Evolutionary conservation across 2,888 invertebrate genomes (phyloP).

Genomic region (Hydroisotoma schaefferi): DNA sequence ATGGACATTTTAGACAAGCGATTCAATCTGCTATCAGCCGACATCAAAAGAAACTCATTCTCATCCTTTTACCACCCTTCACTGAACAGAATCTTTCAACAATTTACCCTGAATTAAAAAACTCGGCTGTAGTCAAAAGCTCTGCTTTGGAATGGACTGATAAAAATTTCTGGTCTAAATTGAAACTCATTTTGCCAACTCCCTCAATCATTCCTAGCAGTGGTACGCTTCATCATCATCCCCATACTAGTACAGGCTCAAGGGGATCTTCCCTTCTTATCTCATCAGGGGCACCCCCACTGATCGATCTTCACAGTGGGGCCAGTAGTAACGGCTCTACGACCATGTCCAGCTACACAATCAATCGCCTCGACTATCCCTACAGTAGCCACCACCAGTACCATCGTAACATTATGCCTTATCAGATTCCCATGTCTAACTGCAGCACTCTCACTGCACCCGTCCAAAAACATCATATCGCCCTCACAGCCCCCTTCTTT

Average conservation of each 20-base stretch:
- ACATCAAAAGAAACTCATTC: constrained; percentile 61
- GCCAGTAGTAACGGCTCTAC: not conserved
- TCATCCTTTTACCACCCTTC: constrained; percentile 55
- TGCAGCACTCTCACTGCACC: constrained; percentile 18
- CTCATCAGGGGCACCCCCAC: constrained; percentile 15
- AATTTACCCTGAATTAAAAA: constrained; percentile 33
- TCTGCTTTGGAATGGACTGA: constrained; percentile 37
- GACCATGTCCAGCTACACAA: constrained; percentile 33
- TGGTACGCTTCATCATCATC: not conserved
- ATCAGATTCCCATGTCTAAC: constrained; percentile 26
- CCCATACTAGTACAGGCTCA: not conserved
- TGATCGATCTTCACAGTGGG: constrained; percentile 14
- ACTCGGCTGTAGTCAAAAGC: constrained; percentile 10
- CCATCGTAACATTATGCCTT: constrained; percentile 34
- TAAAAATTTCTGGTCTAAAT: constrained; percentile 41
- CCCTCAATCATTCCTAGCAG: constrained; percentile 10
- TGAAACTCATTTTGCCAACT: constrained; percentile 35
- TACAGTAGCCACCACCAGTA: constrained; percentile 32
- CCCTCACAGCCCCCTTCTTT: constrained; percentile 16
- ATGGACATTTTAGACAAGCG: constrained; percentile 81
- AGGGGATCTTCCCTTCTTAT: constrained; percentile 7
- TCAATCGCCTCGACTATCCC: constrained; percentile 24
- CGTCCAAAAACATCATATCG: constrained; percentile 36
- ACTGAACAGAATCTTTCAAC: constrained; percentile 29
- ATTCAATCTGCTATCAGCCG: constrained; percentile 67